Evolutionary conservation across 2,797 vertebrate species (phyloP).

Genomic region (Setipinna tenuifilis): DNA sequence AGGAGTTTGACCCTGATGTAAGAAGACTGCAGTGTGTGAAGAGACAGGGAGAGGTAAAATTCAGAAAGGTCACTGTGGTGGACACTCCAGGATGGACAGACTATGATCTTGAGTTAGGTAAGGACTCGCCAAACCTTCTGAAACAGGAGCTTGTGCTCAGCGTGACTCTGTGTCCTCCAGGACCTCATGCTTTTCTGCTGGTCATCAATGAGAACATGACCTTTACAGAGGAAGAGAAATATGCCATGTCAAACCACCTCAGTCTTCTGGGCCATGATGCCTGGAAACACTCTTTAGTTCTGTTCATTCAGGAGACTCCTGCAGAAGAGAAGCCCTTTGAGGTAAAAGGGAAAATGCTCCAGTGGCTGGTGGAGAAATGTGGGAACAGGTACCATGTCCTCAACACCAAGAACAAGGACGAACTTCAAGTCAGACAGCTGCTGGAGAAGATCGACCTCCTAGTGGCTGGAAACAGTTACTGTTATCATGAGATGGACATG

Average conservation of each 20-base stretch:
- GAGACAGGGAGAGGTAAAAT: conserved; percentile 6
- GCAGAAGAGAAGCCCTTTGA: not conserved
- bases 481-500: not conserved
- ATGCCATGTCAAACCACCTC: conserved; percentile 4
- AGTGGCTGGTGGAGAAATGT: not conserved
- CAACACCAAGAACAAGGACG: not conserved
- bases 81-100: not conserved
- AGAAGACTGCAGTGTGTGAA: conserved; percentile 12
- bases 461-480: not conserved
- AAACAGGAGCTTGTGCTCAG: not conserved
- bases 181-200: conserved; percentile 17
- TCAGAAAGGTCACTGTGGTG: not conserved
- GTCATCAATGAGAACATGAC: conserved; percentile 1
- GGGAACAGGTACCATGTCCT: not conserved
- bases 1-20: conserved; percentile 18
- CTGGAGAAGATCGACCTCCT: not conserved
- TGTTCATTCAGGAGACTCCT: conserved; percentile 1
- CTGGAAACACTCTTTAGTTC: not conserved
- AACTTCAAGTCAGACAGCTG: not conserved
- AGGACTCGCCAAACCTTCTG: not conserved
- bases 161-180: not conserved
- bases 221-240: not conserved
- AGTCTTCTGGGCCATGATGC: conserved; percentile 8
- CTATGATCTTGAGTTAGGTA: not conserved
- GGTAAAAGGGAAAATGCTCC: not conserved